Evolutionary conservation across 2,797 vertebrate genomes (phyloP), one percentile per base, ranked within the genome.

Genomic region (Otolemur crassicaudatus): DNA sequence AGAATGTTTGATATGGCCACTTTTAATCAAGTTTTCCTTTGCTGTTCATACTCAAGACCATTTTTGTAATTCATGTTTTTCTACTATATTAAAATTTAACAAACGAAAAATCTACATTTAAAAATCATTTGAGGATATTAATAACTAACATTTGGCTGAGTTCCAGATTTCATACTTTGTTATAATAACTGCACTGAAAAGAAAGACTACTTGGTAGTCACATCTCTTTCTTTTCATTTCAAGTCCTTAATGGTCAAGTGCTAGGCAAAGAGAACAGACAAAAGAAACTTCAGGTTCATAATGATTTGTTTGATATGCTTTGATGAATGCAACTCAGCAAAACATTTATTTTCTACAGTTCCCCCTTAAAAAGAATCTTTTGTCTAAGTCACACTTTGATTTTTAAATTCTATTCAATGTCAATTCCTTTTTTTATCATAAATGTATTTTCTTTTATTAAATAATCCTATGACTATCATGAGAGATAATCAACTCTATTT

Each of bases 21-120:
- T 95, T 98, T 97, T 97, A 98, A 73, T 87, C 87, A 93, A 69
- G 29, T 97, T 98, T 97, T 98, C 89, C 91, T 98, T 97, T 95
- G 93, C 82, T 95, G 80, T 93, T 94, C 97, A 97, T 90, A 94
- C 56, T 96, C 93, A 85, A 93, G 37, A 91, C 12, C 61, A 60
- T 93, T 88, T 93, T 43, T 93, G 37, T 85, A 95, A 97, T 72
- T 93, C 73, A 90, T 70, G 72, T 17, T 92, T 92, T 94, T 80
- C 37, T 76, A 58, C 8, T 43, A 67, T 82, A 80, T 77, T 94
- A 89, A 94, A 93, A 82, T 91, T 97, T 90, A 82, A n/a, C 85
- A 87, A 96, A 90, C 80, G 40, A 40, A 40, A 97, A 93, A 91
- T 79, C 34, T 91, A 93, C 34, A 83, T 77, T 97, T 95, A 92